Evolutionary conservation across 2,888 invertebrate genomes (phyloP), one percentile per base, ranked within the genome.

Genomic region (Synergus umbraculus): DNA sequence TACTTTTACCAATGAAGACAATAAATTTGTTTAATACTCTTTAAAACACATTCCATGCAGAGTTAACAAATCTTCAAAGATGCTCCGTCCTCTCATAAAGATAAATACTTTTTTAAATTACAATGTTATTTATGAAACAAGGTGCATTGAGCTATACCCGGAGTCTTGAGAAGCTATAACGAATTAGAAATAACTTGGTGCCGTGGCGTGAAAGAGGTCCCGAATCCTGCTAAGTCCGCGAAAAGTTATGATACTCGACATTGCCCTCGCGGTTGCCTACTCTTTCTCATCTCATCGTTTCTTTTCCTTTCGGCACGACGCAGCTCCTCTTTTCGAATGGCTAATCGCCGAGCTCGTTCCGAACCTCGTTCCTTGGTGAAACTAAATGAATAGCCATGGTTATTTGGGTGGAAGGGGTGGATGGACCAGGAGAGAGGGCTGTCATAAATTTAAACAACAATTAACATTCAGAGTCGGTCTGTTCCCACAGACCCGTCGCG

Each of bases 381-480:
- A 82, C 58, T 82, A 85, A 87, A 86, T 84, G 85, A 87, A 89
- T 89, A 86, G 87, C 86, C 86, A 78, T 83, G 86, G 85, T 89
- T 88, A 88, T 89, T 87, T 83, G 86, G 82, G 76, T 76, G 85
- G 86, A 88, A 66, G 78, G 85, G 85, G 80, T 81, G 81, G 81
- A 85, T 77, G 79, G 63, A 69, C 78, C 76, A 77, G 82, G 82
- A 76, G 80, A 77, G 79, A 80, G 78, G 79, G 81, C 81, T 77
- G 79, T 66, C 66, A 90, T 91, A 91, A 91, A 91, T 91, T 91
- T 88, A 90, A 91, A 87, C 88, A 91, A 91, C 90, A 91, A 91
- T 91, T 91, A 91, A 91, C 89, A 90, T 90, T 89, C 87, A 84
- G 85, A 88, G 88, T 86, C 84, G 86, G 85, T 77, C 84, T 85